A percentile compares a stretch with the other conserved stretches of the same genome.
Evolutionary conservation across 2,797 vertebrate genomes (phyloP).

Genomic region (Chelonia mydas): DNA sequence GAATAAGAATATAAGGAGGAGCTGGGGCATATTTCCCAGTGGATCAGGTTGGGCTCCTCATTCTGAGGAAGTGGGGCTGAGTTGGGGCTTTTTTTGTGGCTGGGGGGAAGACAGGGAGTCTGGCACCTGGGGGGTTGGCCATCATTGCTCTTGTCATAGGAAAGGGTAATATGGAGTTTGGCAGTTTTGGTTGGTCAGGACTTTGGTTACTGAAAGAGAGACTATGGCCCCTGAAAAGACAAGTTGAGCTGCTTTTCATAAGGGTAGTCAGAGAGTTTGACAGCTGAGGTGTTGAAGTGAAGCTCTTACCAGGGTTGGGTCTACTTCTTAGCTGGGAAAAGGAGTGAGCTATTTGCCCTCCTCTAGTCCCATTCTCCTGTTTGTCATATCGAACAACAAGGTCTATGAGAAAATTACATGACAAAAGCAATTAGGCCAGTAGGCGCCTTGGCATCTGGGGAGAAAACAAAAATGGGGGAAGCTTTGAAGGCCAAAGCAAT

Average conservation of each 20-base stretch:
- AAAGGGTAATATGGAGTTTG: background rate
- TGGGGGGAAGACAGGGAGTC: background rate
- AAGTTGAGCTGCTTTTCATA: background rate
- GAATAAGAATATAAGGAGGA: background rate
- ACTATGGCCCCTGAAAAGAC: background rate
- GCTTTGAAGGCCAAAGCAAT: background rate
- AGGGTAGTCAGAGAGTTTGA: background rate
- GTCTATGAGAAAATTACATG: background rate
- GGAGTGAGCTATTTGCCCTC: background rate
- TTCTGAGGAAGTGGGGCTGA: background rate
- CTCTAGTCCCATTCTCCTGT: background rate
- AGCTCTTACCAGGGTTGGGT: background rate
- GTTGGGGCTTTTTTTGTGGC: background rate
- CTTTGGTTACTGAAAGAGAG: background rate
- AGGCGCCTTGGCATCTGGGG: background rate
- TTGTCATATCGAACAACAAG: background rate
- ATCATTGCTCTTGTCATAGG: background rate
- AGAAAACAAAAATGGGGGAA: background rate
- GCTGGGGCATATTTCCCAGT: background rate
- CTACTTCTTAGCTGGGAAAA: background rate
- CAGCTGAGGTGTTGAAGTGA: background rate
- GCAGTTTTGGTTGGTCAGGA: background rate
- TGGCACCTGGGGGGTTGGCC: background rate
- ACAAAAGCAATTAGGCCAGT: constrained; percentile 4
- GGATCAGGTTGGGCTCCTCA: background rate